These are phyloP conservation scores for Sterna hirundo DNA, from an alignment of 2,113 vertebrate genomes.

Conservation along the genomic window DNA sequence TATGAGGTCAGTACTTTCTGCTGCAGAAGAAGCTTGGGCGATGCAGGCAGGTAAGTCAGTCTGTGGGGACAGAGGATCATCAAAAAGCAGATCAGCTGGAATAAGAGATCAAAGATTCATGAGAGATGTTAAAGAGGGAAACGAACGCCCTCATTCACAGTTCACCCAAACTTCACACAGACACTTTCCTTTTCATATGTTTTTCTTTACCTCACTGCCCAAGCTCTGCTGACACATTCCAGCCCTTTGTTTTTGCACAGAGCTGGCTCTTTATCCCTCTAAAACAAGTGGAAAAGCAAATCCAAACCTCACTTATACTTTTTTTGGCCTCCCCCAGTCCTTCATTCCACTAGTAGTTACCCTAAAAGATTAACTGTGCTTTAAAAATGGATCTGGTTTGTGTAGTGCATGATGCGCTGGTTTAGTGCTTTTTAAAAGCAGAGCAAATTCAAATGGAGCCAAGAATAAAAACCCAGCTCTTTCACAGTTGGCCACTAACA, in stretches of 20 bases:
- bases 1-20: background rate
- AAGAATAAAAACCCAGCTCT: background rate
- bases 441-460: background rate
- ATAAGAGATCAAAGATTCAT: rapidly evolving
- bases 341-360: background rate
- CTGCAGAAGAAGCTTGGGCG: background rate
- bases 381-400: background rate
- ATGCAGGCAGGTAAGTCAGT: background rate
- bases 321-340: background rate
- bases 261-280: background rate
- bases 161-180: background rate
- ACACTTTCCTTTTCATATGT: background rate
- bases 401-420: background rate
- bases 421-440: background rate
- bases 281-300: background rate
- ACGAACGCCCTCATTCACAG: background rate
- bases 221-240: background rate
- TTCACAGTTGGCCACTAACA: background rate
- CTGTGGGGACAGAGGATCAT: background rate
- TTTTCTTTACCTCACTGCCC: background rate
- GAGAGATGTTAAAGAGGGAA: background rate
- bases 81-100: background rate
- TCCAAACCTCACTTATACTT: background rate
- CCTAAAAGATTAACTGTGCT: background rate
- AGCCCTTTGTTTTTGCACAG: background rate